Percentiles rank a stretch among this genome's conserved stretches.
Evolutionary conservation across 2,888 invertebrate species (phyloP).

Genomic region (Agrotis ipsilon): DNA sequence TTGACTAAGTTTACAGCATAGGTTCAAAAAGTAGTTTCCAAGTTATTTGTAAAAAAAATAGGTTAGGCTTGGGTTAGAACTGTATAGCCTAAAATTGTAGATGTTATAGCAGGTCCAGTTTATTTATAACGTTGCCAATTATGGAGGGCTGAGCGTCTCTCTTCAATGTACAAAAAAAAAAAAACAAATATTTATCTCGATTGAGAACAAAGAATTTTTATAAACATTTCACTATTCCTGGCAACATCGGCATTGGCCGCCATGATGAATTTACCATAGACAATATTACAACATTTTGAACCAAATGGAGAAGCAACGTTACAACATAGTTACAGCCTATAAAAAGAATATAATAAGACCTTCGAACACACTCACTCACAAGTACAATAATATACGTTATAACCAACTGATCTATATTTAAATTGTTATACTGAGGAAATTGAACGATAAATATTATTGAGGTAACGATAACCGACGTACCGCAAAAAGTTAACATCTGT

Average conservation of each 20-base stretch:
- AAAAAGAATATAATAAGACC: conserved; percentile 32
- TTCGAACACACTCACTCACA: conserved; percentile 29
- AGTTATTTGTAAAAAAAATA: no score
- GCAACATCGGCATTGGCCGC: neutral
- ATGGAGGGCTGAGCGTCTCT: no score
- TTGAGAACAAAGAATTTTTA: neutral
- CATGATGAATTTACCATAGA: conserved; percentile 18
- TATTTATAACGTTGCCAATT: no score
- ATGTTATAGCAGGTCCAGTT: no score
- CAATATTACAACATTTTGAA: conserved; percentile 14
- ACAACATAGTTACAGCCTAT: conserved; percentile 23
- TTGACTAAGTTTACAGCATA: no score
- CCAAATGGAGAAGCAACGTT: neutral
- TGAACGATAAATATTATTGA: conserved; percentile 3
- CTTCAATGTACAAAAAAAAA: no score
- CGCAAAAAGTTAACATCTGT: no score
- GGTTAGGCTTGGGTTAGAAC: no score
- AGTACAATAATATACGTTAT: conserved; percentile 14
- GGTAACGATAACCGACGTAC: no score
- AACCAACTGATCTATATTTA: conserved; percentile 24
- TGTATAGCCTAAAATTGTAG: no score
- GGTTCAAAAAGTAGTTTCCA: no score
- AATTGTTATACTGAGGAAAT: conserved; percentile 36
- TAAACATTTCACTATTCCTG: neutral
- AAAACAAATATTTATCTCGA: neutral